Evolutionary conservation across 2,797 vertebrate genomes (phyloP).

Genomic region (Arnoldichthys spilopterus): DNA sequence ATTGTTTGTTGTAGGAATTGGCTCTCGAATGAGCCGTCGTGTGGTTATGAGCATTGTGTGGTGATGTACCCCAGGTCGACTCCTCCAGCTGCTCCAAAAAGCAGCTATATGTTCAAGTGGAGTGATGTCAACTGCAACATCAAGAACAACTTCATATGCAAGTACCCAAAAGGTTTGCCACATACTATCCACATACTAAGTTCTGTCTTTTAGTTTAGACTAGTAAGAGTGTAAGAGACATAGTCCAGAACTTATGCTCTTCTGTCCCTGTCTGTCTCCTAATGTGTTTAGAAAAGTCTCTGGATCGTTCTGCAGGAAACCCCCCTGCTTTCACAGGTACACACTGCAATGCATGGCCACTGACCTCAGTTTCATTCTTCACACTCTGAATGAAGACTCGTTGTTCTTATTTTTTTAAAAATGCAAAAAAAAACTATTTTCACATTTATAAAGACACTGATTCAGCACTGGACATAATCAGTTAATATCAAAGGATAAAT

Average conservation of each 20-base stretch:
- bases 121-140: conserved; percentile 90
- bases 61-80: conserved; percentile 90
- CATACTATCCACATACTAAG: background rate
- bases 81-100: conserved; percentile 77
- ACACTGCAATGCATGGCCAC: background rate
- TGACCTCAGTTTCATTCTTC: background rate
- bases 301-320: conserved; percentile 60
- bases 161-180: conserved; percentile 86
- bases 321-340: conserved; percentile 69
- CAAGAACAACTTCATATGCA: conserved; percentile 98
- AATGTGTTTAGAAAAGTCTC: conserved; percentile 69
- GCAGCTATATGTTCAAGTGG: conserved; percentile 89
- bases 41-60: conserved; percentile 88
- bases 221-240: background rate
- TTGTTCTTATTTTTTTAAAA: background rate
- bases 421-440: no score
- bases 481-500: background rate
- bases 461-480: background rate
- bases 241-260: background rate
- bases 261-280: conserved; percentile 16
- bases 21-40: conserved; percentile 92
- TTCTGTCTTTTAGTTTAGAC: background rate
- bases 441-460: background rate
- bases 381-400: background rate
- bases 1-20: conserved; percentile 84